Conservation (phyloP, 2,797 vertebrate genomes). For the Microcaecilia unicolor region DNA sequence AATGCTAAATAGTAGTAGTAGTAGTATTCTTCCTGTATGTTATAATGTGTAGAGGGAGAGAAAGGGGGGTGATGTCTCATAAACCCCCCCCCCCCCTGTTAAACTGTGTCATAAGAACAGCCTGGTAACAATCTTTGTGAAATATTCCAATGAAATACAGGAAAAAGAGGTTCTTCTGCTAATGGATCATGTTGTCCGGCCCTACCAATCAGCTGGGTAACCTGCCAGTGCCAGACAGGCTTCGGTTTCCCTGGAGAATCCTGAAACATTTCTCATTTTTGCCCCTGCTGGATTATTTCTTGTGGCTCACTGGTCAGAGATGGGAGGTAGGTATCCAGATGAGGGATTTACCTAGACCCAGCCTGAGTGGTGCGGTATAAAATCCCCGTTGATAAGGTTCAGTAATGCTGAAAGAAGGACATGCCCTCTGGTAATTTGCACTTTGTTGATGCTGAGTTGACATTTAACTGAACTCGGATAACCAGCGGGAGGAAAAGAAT, state of each 20-base stretch:
- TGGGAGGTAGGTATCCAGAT: constrained; percentile 4
- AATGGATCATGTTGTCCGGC: too few species aligned
- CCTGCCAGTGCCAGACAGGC: too few species aligned
- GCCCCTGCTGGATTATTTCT: not conserved
- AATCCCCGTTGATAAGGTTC: constrained; percentile 30
- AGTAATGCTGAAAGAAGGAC: constrained; percentile 35
- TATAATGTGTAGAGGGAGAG: too few species aligned
- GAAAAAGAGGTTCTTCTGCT: too few species aligned
- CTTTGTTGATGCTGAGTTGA: constrained; percentile 34
- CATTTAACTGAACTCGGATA: constrained; percentile 35
- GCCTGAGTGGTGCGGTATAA: constrained; percentile 14
- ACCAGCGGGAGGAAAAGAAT: constrained; percentile 39
- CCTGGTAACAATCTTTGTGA: too few species aligned
- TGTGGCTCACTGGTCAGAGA: not conserved
- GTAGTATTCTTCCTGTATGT: too few species aligned
- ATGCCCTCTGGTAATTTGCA: constrained; percentile 35
- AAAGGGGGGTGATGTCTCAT: too few species aligned
- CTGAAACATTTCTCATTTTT: constrained; percentile 7
- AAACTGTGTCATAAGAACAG: too few species aligned
- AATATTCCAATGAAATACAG: too few species aligned
- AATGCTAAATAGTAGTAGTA: too few species aligned
- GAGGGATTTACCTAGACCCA: constrained; percentile 7
- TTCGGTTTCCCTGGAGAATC: constrained; percentile 7
- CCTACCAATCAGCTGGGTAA: too few species aligned
- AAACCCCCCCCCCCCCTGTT: too few species aligned